phyloP scores from a whole-genome alignment of 2,888 invertebrate species.

The Schrankia costaestrigalis region DNA sequence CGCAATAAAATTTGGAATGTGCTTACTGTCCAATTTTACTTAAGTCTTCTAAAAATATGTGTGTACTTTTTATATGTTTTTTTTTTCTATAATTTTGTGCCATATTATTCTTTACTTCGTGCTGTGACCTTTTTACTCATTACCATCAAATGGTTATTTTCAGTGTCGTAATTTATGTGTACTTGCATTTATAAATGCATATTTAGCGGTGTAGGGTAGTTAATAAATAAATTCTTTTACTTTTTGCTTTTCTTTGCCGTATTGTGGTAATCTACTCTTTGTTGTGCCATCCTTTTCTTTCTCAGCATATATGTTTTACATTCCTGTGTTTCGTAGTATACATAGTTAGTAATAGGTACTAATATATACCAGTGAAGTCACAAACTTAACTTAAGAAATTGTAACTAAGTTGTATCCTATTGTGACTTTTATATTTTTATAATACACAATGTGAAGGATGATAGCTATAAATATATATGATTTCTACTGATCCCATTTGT shows the following conservation, averaged over 20 bases:
- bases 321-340: too few species aligned
- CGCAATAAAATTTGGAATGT: slow-evolving; percentile 8
- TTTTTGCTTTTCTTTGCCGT: slow-evolving; percentile 1
- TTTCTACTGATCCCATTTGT: slow-evolving; percentile 11
- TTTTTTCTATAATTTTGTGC: slow-evolving; percentile 8
- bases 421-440: slow-evolving; percentile 8
- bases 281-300: not conserved
- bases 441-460: slow-evolving; percentile 9
- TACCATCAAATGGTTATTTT: slow-evolving; percentile 34
- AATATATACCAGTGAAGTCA: not conserved
- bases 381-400: not conserved
- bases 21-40: slow-evolving; percentile 6
- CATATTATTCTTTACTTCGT: slow-evolving; percentile 6
- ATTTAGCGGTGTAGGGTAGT: not conserved
- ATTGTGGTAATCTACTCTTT: not conserved
- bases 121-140: slow-evolving; percentile 12
- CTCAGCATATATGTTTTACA: not conserved
- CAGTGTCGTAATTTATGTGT: too few species aligned
- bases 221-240: not conserved
- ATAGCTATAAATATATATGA: slow-evolving; percentile 14
- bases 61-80: not conserved
- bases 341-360: too few species aligned
- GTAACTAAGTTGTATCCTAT: slow-evolving; percentile 1
- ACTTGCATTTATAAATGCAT: slow-evolving; percentile 16
- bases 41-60: not conserved